Evolutionary conservation across 2,113 vertebrate genomes (phyloP), one percentile per base, ranked within the genome.

Genomic region (Suncus etruscus): DNA sequence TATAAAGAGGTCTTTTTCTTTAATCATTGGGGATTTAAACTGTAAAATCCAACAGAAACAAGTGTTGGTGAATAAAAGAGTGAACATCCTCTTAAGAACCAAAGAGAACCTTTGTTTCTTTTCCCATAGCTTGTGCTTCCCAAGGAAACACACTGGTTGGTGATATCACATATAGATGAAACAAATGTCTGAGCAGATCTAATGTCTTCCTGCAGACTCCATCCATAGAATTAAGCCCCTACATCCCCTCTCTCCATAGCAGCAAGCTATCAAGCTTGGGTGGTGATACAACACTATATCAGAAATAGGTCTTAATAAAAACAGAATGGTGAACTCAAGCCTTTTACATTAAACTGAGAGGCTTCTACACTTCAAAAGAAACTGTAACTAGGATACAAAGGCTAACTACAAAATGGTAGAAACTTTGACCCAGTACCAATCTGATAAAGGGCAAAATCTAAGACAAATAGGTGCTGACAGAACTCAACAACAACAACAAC

Each of bases 151-250:
- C 0, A 1, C 31, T 69, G 7, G 65, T 18, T 83, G 83, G 80
- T 45, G 61, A 94, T 8, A 90, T 63, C 74, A 70, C 66, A 45
- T 0, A 63, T 73, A 86, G 73, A 92, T 29, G 69, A 82, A 54
- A 82, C 51, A 84, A 86, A 78, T 18, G 80, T 89, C 88, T 83
- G n/a, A 50, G 74, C 47, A 83, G 32, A 83, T 58, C 65, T 54
- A 31, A 84, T 8, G 45, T 76, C 47, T 75, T 78, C 66, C 81
- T 80, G n/a, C 11, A 80, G 50, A 63, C 15, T 68, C 31, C 24
- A 81, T 11, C 66, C 73, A 39, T 18, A 45, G 69, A 74, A 69
- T 54, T 68, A 89, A 89, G 31, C 5, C 24, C 39, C 63, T 15
- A 27, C 50, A 82, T 78, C 48, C 47, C 76, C 31, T 50, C 14